These are phyloP conservation scores for Ptychoptera contaminata DNA, from an alignment of 2,888 invertebrate genomes.

Conservation along the genomic window DNA sequence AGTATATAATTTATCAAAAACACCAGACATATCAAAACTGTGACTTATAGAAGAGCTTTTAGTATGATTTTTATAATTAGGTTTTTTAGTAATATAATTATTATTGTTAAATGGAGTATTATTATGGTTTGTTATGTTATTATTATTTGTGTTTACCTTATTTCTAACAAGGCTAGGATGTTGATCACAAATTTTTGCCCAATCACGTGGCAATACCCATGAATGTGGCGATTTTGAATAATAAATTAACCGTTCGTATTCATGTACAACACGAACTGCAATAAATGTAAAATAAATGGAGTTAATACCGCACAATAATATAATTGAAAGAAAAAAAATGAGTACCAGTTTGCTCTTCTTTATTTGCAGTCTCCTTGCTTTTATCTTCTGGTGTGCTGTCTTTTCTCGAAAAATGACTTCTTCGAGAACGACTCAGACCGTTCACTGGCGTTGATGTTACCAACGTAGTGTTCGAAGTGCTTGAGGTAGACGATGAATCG, in stretches of 20 bases:
- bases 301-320: neutral
- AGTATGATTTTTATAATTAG: neutral
- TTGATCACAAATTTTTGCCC: constrained; percentile 25
- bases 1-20: neutral
- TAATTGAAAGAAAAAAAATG: neutral
- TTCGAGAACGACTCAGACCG: constrained; percentile 28
- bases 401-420: constrained; percentile 31
- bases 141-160: constrained; percentile 24
- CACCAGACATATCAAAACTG: neutral
- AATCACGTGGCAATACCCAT: constrained; percentile 26
- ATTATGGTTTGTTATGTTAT: too few relatives aligned
- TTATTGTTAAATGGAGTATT: constrained; percentile 9
- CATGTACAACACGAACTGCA: constrained; percentile 26
- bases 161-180: constrained; percentile 28
- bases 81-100: constrained; percentile 4
- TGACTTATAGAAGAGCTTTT: neutral
- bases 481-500: constrained; percentile 3
- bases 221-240: constrained; percentile 30
- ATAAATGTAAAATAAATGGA: neutral
- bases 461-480: constrained; percentile 1
- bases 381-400: constrained; percentile 26
- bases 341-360: constrained; percentile 9
- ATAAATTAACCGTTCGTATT: constrained; percentile 26
- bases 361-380: constrained; percentile 6
- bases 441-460: constrained; percentile 13